Percentiles rank a stretch among this genome's conserved stretches.
phyloP scores from a whole-genome alignment of 2,888 invertebrate species.

The Ypsolopha scabrella region DNA sequence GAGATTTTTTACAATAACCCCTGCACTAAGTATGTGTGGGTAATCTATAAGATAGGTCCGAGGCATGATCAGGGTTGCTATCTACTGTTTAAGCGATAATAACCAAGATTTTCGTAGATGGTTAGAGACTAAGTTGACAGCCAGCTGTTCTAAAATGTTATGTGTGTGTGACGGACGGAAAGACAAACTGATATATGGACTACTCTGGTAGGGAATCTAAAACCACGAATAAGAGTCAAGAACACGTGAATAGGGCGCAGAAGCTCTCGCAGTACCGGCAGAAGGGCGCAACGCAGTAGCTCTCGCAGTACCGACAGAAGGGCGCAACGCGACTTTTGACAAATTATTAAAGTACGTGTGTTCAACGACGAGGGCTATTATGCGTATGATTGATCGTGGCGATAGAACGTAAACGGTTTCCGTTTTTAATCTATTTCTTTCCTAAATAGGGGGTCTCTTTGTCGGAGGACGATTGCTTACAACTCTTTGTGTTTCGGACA shows the following conservation, averaged over 20 bases:
- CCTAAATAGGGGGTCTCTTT: conserved; percentile 23
- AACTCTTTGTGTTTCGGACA: not conserved
- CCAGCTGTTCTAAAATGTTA: too few species aligned
- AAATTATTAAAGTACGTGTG: conserved; percentile 69
- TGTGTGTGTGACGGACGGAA: too few species aligned
- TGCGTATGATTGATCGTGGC: conserved; percentile 59
- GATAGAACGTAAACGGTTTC: conserved; percentile 41
- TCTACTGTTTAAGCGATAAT: too few species aligned
- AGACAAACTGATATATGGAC: too few species aligned
- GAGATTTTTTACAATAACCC: too few species aligned
- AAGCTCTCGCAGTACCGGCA: not conserved
- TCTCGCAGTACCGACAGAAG: conserved; percentile 23
- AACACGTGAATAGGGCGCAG: conserved; percentile 32
- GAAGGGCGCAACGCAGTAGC: conserved; percentile 15
- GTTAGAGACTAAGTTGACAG: too few species aligned
- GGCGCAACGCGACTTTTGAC: conserved; percentile 53
- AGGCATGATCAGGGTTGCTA: too few species aligned
- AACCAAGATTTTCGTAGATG: too few species aligned
- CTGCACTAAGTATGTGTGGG: too few species aligned
- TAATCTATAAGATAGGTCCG: too few species aligned
- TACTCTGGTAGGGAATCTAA: too few species aligned
- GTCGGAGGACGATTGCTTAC: conserved; percentile 18
- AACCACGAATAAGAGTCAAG: conserved; percentile 26
- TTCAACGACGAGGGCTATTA: conserved; percentile 55
- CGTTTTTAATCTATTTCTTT: conserved; percentile 28